Evolutionary conservation across 2,888 invertebrate species (phyloP), one percentile per base, ranked within the genome.

Genomic region (Synanthedon tipuliformis): DNA sequence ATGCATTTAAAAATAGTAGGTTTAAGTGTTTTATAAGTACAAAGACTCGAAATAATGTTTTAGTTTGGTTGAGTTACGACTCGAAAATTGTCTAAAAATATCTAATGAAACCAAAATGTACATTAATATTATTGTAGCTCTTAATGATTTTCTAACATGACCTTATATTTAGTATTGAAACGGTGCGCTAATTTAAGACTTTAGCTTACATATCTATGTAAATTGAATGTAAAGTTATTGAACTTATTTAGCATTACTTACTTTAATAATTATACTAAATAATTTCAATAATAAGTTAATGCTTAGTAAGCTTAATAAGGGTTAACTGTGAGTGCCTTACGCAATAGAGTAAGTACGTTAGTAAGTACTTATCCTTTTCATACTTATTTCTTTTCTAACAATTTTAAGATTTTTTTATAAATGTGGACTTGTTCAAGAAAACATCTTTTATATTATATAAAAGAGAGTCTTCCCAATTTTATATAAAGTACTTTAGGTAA

Each of bases 1-100:
- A 75, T 82, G 85, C 85, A 85, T 85, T 85, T 85, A 85, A 74
- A 70, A 59, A 34, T 2, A 34, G 69, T 85, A 84, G 82, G 61
- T 74, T 78, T 81, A 34, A 84, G 75, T 69, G 57, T 69, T 68
- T 66, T 68, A 69, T 11, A 78, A 83, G 84, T 85, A 84, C 83
- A 85, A 85, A 82, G 72, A 80, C 75, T 78, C 73, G 69, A 75
- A 71, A 68, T 65, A 59, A 62, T 61, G 63, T 66, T 63, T 60
- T 73, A 71, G 73, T 75, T 78, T 75, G 73, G 73, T 73, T 67
- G 56, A 64, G 65, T 61, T 62, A 58, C 34, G 57, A 58, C 57
- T 61, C 63, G 51, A 48, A 49, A 11, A 51, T 52, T 57, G 41
- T 51, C 15, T 51, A 63, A 62, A 63, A 66, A 56, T 67, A 75